Evolutionary conservation across 2,888 invertebrate genomes (phyloP).

Genomic region (Fragum sueziense): DNA sequence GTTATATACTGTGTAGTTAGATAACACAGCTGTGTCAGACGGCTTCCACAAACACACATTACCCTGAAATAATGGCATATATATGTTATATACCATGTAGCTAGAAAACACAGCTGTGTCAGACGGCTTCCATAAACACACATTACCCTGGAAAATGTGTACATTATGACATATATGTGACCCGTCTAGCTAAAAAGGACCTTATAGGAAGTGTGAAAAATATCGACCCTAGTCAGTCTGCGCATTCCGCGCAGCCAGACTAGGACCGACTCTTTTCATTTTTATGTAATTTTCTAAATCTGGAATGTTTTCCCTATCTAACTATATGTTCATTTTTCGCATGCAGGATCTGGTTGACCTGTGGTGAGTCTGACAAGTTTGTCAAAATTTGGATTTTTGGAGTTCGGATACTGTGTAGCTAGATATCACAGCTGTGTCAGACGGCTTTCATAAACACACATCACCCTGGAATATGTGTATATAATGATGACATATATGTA

Average conservation of each 20-base stretch:
- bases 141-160: slow-evolving; percentile 89
- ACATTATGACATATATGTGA: slow-evolving; percentile 85
- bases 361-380: no score
- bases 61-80: slow-evolving; percentile 90
- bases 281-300: slow-evolving; percentile 89
- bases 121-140: slow-evolving; percentile 98
- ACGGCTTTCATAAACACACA: slow-evolving; percentile 98
- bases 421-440: slow-evolving; percentile 97
- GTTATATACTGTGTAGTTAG: slow-evolving; percentile 92
- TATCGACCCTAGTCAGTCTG: slow-evolving; percentile 99
- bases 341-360: no score
- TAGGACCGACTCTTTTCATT: slow-evolving; percentile 90
- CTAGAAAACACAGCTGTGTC: slow-evolving; percentile 98
- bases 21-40: slow-evolving; percentile 97
- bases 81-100: slow-evolving; percentile 91
- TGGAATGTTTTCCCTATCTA: no score
- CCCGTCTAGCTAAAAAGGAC: slow-evolving; percentile 95
- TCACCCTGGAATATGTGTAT: slow-evolving; percentile 89
- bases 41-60: slow-evolving; percentile 99
- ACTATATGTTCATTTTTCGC: no score
- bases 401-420: slow-evolving; percentile 96
- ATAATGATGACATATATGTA: slow-evolving; percentile 85
- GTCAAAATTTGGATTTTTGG: no score
- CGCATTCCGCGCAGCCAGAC: slow-evolving; percentile 97
- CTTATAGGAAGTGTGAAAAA: no score